Conservation (phyloP, 2,888 invertebrate genomes). For the Cephus spinipes region DNA sequence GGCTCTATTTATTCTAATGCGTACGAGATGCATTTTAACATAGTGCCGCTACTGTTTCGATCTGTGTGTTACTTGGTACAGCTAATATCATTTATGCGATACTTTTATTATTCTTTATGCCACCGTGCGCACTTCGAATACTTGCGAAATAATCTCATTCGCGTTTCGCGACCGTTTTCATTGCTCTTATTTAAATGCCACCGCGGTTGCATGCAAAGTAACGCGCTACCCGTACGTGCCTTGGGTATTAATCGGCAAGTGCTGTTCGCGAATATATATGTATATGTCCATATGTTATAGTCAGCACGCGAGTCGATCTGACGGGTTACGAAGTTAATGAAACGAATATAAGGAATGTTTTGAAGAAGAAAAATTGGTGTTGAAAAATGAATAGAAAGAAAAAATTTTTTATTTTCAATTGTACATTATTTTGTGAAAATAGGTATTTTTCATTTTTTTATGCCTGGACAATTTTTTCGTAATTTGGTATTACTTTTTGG, state of each 20-base stretch:
- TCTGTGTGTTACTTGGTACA: neutral
- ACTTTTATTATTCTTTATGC: neutral
- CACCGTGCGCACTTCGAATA: constrained; percentile 3
- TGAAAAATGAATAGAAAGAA: neutral
- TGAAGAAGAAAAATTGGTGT: neutral
- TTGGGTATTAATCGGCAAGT: neutral
- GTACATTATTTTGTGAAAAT: too few species aligned
- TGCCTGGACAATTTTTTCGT: neutral
- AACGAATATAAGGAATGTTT: neutral
- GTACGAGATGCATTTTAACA: neutral
- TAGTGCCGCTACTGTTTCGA: neutral
- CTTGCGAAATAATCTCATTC: constrained; percentile 41
- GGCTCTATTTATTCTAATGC: neutral
- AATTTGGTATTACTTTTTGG: too few species aligned
- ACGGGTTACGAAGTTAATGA: neutral
- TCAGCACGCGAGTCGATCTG: neutral
- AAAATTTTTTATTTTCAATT: neutral
- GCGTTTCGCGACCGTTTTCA: constrained; percentile 35
- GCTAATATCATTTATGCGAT: neutral
- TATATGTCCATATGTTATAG: neutral
- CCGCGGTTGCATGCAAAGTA: constrained; percentile 18
- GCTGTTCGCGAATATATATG: neutral
- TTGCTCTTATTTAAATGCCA: constrained; percentile 43
- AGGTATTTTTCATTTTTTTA: too few species aligned
- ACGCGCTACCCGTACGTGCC: neutral